Percentiles rank a stretch among this genome's conserved stretches.
Evolutionary conservation across 1,140 invertebrate genomes (phyloP).

Genomic region (Drosophila guanche): DNA sequence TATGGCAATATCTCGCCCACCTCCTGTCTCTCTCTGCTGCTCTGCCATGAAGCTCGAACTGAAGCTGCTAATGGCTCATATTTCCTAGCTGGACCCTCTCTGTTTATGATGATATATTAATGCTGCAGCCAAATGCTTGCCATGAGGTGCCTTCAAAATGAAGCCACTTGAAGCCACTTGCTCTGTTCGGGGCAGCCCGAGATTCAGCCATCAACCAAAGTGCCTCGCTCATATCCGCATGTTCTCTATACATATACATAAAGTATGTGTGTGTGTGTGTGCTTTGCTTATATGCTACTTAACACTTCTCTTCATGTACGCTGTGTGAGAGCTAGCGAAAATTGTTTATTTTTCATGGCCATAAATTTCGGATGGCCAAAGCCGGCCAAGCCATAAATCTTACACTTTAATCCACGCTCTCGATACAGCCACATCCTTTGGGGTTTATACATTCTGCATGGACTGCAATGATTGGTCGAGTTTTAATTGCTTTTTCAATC

Average conservation of each 20-base stretch:
- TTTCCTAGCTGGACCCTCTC: constrained; percentile 35
- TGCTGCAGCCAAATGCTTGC: constrained; percentile 49
- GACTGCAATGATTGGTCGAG: constrained; percentile 16
- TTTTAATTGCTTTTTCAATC: constrained; percentile 49
- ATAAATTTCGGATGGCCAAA: constrained; percentile 71
- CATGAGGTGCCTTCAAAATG: constrained; percentile 62
- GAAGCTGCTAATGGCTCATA: constrained; percentile 43
- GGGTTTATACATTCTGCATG: constrained; percentile 6
- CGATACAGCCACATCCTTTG: constrained; percentile 1
- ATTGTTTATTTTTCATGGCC: constrained; percentile 74
- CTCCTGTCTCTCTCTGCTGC: not conserved
- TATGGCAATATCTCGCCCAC: constrained; percentile 43
- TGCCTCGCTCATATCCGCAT: constrained; percentile 45
- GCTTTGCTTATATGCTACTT: constrained; percentile 60
- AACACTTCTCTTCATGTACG: constrained; percentile 58
- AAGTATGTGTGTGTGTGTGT: constrained; percentile 2
- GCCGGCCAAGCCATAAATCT: constrained; percentile 59
- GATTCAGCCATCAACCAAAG: constrained; percentile 12
- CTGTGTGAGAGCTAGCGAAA: constrained; percentile 36
- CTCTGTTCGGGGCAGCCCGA: constrained; percentile 15
- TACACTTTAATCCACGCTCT: constrained; percentile 26
- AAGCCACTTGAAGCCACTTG: constrained; percentile 62
- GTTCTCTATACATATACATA: not conserved
- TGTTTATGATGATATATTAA: constrained; percentile 79
- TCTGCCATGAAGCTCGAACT: too few species aligned